Evolutionary conservation across 2,797 vertebrate species (phyloP), one percentile per base, ranked within the genome.

Genomic region (Ataeniobius toweri): DNA sequence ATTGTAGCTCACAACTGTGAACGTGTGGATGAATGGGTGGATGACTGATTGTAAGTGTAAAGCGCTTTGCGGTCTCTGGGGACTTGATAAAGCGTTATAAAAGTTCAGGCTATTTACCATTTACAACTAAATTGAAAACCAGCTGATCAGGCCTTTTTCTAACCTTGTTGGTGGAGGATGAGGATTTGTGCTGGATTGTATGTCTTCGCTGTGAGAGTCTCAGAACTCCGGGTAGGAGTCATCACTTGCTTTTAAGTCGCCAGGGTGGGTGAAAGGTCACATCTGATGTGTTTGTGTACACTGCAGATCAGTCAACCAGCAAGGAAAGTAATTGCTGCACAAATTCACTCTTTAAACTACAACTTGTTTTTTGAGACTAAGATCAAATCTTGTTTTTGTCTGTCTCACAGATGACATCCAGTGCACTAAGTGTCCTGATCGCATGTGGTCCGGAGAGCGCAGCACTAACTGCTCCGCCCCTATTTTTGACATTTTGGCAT

Each of bases 401-500:
- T 78, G 20, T 13, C 22, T 75, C 8, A 39, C 36, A 97, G 96
- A 89, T 1, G 97, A 97, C 78, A 91, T 92, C 2, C 85, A 84
- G 74, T 96, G 96, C 77, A 93, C 84, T 0, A 0, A 1, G 0
- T 99, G 98, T 83, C 93, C 80, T 0, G 0, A 9, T 0, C 85
- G 96, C 1, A 92, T 96, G 76, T 99, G 97, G 98, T 96, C 98
- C 48, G 9, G 6, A 0, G 61, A 84, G 0, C 76, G 83, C 16
- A 96, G 92, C 55, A 94, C 84, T 0, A 82, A 0, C 0, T 99
- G 98, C 80, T 91, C 86, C 0, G 0, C 74, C 5, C 97, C 97
- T 58, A 78, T 18, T 22, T 95, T 95, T 77, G 78, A 79, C 0
- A 92, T 94, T 86, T 90, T 98, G 41, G 90, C 83, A 0, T 98